These are phyloP conservation scores for Saxidomus purpurata DNA, from an alignment of 1,140 invertebrate species.

Conservation along the genomic window DNA sequence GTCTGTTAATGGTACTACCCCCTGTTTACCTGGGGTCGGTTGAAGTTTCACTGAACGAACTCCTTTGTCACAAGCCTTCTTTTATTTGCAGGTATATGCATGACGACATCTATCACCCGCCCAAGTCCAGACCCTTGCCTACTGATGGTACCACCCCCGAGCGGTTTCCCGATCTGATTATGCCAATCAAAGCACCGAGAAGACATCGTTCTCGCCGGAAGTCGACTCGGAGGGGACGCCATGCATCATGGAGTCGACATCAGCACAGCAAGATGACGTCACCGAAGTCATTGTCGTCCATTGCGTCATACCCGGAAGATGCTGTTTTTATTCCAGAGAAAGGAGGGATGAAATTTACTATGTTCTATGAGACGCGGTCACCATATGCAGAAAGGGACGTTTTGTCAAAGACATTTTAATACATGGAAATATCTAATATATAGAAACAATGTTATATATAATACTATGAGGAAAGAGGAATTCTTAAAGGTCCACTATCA, in stretches of 20 bases:
- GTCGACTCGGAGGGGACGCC: neutral
- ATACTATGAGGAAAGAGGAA: no score
- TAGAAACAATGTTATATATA: no score
- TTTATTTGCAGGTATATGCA: constrained; percentile 30
- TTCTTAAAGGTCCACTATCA: no score
- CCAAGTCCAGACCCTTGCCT: constrained; percentile 43
- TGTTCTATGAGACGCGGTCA: constrained; percentile 25
- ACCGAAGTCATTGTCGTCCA: neutral
- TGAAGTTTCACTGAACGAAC: no score
- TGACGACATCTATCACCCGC: constrained; percentile 51
- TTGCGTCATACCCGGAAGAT: constrained; percentile 17
- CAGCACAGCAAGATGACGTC: neutral
- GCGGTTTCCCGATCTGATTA: neutral
- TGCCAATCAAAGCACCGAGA: neutral
- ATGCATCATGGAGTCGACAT: neutral
- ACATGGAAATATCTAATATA: neutral
- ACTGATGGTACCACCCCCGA: neutral
- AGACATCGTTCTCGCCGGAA: neutral
- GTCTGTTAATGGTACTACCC: no score
- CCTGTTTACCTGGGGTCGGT: no score
- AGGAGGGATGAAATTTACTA: constrained; percentile 40
- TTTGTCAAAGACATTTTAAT: constrained; percentile 20
- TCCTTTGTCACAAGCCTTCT: no score
- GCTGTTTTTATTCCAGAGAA: constrained; percentile 24
- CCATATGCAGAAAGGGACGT: constrained; percentile 3